These are phyloP conservation scores for Lucilia sericata DNA, from an alignment of 1,140 invertebrate genomes.

Conservation along the genomic window DNA sequence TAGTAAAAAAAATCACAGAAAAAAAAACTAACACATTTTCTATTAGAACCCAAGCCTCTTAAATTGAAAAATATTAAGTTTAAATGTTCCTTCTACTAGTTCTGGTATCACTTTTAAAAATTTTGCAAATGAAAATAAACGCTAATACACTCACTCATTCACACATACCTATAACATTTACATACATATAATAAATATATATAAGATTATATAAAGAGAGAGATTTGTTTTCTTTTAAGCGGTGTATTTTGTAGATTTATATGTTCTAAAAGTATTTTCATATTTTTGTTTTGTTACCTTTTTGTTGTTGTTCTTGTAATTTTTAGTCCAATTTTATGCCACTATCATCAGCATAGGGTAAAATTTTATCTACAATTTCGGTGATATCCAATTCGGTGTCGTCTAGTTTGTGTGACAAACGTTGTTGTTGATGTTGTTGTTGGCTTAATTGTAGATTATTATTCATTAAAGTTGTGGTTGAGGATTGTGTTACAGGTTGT, in stretches of 20 bases:
- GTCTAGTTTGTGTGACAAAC: background rate
- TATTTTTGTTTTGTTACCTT: slow-evolving; percentile 28
- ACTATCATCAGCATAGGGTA: slow-evolving; percentile 60
- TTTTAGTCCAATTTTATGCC: slow-evolving; percentile 62
- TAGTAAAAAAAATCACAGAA: slow-evolving; percentile 37
- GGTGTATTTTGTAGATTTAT: background rate
- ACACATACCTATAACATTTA: slow-evolving; percentile 17
- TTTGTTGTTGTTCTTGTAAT: background rate
- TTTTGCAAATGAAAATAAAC: background rate
- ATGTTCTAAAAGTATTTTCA: slow-evolving; percentile 20
- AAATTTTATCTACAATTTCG: slow-evolving; percentile 59
- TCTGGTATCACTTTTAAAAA: slow-evolving; percentile 22
- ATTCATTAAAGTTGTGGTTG: background rate
- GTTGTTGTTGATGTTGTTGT: slow-evolving; percentile 9
- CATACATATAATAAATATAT: too few relatives aligned
- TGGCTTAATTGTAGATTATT: background rate
- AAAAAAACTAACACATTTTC: slow-evolving; percentile 26
- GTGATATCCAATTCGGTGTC: slow-evolving; percentile 57
- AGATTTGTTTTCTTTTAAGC: background rate
- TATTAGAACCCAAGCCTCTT: background rate
- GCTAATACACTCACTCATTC: slow-evolving; percentile 7
- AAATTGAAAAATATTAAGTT: background rate
- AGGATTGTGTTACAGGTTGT: background rate
- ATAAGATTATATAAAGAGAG: background rate
- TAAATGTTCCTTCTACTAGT: slow-evolving; percentile 10